Percentiles rank a stretch among this genome's conserved stretches.
Evolutionary conservation across 2,113 vertebrate species (phyloP).

Genomic region (Spermophilus dauricus): DNA sequence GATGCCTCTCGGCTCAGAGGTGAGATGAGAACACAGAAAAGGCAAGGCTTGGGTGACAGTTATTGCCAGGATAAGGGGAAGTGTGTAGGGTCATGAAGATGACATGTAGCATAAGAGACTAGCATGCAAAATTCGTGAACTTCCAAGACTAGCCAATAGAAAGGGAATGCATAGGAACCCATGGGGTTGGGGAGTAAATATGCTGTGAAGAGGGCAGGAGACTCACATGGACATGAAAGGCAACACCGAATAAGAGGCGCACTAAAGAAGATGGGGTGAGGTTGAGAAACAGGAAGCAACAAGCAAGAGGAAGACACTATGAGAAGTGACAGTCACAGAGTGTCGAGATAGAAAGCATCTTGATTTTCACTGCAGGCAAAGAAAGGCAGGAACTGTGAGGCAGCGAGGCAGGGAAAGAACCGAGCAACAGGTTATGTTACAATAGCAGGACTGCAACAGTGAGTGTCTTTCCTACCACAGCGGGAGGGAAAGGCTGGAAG

Average conservation of each 20-base stretch:
- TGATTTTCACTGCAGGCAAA: not conserved
- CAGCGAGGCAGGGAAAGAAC: not conserved
- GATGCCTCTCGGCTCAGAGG: not conserved
- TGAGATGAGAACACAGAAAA: slow-evolving; percentile 52
- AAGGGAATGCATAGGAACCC: not conserved
- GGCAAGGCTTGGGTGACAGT: slow-evolving; percentile 47
- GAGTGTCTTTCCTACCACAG: not conserved
- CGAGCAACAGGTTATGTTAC: slow-evolving; percentile 79
- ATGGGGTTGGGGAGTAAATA: not conserved
- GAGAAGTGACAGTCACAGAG: not conserved
- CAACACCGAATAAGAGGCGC: not conserved
- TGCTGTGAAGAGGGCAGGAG: not conserved
- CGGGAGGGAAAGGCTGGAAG: not conserved
- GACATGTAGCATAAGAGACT: not conserved
- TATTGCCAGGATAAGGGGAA: not conserved
- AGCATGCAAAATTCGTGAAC: not conserved
- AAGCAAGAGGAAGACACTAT: slow-evolving; percentile 40
- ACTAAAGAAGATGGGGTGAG: not conserved
- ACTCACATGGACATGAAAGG: not conserved
- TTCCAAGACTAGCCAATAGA: not conserved
- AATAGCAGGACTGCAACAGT: not conserved
- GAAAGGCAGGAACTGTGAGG: not conserved
- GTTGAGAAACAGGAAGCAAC: slow-evolving; percentile 27
- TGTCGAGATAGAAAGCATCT: not conserved
- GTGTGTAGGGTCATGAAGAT: not conserved